These are phyloP conservation scores for Vimba vimba DNA, from an alignment of 2,113 vertebrate species.

Conservation along the genomic window DNA sequence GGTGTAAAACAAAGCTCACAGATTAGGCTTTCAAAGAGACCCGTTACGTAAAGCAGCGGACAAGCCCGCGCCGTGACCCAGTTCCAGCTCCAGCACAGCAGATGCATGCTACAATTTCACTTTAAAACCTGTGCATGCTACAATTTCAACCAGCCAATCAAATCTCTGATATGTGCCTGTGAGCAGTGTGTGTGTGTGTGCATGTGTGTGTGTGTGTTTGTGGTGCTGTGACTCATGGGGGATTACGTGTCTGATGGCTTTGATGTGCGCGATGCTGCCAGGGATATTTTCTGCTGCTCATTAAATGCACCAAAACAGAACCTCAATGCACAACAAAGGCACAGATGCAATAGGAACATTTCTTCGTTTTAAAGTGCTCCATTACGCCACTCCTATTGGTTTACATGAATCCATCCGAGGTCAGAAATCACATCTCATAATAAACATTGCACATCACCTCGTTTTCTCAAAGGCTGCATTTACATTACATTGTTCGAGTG, in stretches of 20 bases:
- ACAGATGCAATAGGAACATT: neutral
- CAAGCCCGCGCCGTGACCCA: neutral
- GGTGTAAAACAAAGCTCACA: neutral
- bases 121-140: no score
- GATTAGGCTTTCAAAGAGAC: neutral
- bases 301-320: neutral
- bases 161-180: neutral
- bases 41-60: neutral
- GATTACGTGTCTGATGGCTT: conserved; percentile 75
- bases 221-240: conserved; percentile 72
- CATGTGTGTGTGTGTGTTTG: neutral
- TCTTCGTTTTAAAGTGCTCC: neutral
- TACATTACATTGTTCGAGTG: no score
- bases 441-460: no score
- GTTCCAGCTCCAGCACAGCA: no score
- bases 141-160: neutral
- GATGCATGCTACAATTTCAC: no score
- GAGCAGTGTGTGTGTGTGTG: neutral
- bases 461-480: no score
- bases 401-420: no score
- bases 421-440: no score
- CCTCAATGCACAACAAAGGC: neutral
- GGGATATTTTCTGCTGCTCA: conserved; percentile 67
- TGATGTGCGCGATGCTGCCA: conserved; percentile 68
- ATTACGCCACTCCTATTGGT: no score